Evolutionary conservation across 2,797 vertebrate species (phyloP).

Genomic region (Anguilla marmorata): DNA sequence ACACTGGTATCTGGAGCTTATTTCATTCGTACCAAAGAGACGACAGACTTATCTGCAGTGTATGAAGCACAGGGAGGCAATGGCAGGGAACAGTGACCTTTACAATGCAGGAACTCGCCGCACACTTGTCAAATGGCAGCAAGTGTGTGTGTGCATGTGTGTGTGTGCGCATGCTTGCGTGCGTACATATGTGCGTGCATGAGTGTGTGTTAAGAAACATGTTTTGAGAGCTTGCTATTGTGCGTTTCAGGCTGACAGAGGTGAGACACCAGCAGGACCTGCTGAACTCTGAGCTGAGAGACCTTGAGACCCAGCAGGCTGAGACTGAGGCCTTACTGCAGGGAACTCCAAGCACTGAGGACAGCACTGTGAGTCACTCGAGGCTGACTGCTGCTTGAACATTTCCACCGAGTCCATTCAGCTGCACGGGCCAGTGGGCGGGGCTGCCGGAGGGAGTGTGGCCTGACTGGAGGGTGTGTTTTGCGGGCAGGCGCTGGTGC

Average conservation of each 20-base stretch:
- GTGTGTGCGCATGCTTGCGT: background rate
- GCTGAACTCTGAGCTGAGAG: constrained; percentile 52
- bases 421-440: background rate
- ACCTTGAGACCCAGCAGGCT: constrained; percentile 53
- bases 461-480: background rate
- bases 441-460: background rate
- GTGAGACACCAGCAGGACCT: constrained; percentile 52
- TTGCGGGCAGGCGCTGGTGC: constrained; percentile 44
- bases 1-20: background rate
- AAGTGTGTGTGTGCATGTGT: background rate
- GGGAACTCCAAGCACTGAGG: constrained; percentile 42
- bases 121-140: background rate
- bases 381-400: background rate
- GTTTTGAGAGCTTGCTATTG: background rate
- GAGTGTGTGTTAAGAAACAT: background rate
- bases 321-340: constrained; percentile 40
- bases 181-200: background rate
- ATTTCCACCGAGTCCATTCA: background rate
- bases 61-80: background rate
- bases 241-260: constrained; percentile 54
- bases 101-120: background rate
- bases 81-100: background rate
- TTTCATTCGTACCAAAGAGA: background rate
- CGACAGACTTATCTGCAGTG: background rate
- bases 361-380: constrained; percentile 52